These are phyloP conservation scores for Lepus europaeus DNA, from an alignment of 2,113 vertebrate species.

Conservation along the genomic window DNA sequence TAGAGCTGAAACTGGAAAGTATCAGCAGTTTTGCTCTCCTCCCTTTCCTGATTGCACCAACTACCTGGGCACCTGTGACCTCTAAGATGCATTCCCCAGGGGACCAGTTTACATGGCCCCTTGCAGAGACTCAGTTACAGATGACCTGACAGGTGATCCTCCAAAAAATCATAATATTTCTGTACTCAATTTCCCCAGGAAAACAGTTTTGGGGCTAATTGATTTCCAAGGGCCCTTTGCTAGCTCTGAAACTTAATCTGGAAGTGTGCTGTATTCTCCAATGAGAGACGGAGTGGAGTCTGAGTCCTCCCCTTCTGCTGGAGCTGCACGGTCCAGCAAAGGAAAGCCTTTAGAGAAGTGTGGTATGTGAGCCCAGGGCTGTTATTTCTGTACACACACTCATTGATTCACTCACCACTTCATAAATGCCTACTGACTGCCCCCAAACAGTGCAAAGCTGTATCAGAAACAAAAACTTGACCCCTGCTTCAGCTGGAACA, in stretches of 20 bases:
- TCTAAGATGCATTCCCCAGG: slow-evolving; percentile 18
- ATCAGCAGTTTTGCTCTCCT: neutral
- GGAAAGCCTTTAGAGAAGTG: neutral
- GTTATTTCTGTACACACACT: neutral
- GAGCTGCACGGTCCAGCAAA: neutral
- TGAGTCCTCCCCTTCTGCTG: neutral
- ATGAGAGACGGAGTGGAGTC: slow-evolving; percentile 27
- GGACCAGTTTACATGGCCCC: slow-evolving; percentile 29
- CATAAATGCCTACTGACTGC: neutral
- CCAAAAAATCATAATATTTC: slow-evolving; percentile 67
- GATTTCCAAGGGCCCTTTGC: slow-evolving; percentile 75
- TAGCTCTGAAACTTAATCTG: slow-evolving; percentile 66
- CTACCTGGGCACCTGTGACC: slow-evolving; percentile 32
- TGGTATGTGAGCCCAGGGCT: neutral
- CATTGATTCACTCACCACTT: slow-evolving; percentile 14
- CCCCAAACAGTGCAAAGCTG: neutral
- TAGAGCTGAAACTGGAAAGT: neutral
- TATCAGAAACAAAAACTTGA: slow-evolving; percentile 17
- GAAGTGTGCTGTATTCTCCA: slow-evolving; percentile 13
- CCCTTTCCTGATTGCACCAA: neutral
- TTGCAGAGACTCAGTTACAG: slow-evolving; percentile 29
- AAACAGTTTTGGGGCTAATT: slow-evolving; percentile 69
- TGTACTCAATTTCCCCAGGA: slow-evolving; percentile 70
- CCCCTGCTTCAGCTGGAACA: neutral
- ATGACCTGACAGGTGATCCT: slow-evolving; percentile 55